Percentiles rank a stretch among this genome's conserved stretches.
Evolutionary conservation across 2,797 vertebrate species (phyloP).

Genomic region (Poecile montanus): DNA sequence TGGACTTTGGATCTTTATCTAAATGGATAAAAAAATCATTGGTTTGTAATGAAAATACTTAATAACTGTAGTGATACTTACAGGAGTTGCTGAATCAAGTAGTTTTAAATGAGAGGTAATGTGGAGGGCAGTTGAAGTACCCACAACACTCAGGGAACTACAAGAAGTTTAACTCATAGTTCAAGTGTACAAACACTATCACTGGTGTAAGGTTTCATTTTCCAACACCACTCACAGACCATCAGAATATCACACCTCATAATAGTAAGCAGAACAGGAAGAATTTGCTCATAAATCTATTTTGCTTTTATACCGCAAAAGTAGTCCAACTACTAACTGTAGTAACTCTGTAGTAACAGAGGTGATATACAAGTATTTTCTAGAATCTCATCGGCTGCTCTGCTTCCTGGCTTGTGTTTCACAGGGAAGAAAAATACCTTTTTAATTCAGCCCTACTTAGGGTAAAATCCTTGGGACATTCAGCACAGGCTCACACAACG

Average conservation of each 20-base stretch:
- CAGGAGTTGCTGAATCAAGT: background rate
- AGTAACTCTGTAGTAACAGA: background rate
- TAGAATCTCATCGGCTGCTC: background rate
- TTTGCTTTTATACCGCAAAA: background rate
- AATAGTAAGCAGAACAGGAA: background rate
- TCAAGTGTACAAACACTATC: background rate
- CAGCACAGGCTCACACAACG: background rate
- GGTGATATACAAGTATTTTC: background rate
- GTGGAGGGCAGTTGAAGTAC: background rate
- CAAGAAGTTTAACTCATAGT: background rate
- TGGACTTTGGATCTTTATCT: slow-evolving; percentile 16
- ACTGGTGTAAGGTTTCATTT: background rate
- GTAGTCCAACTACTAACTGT: background rate
- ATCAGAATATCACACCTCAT: background rate
- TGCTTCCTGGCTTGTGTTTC: background rate
- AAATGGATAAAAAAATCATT: background rate
- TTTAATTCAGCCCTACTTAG: background rate
- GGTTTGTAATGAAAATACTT: slow-evolving; percentile 3
- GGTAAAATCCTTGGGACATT: background rate
- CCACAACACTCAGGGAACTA: background rate
- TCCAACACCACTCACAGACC: background rate
- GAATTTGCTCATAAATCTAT: background rate
- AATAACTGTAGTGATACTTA: background rate
- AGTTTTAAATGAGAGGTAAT: background rate
- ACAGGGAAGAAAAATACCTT: background rate